Conservation (phyloP, 2,113 vertebrate species). For the Myiopsitta monachus region DNA sequence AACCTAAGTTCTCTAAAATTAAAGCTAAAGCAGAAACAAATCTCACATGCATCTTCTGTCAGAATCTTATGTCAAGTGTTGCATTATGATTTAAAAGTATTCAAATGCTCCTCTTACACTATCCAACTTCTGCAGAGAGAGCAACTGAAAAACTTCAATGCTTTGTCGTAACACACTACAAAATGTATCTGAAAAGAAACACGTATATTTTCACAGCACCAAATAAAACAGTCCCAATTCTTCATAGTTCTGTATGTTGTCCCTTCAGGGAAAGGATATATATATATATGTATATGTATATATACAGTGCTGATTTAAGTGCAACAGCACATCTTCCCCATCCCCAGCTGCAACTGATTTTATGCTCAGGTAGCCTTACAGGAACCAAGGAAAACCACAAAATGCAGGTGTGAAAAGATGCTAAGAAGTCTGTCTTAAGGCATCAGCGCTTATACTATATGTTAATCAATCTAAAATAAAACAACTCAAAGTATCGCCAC, state of each 20-base stretch:
- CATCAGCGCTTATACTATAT: not conserved
- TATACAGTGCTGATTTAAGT: constrained; percentile 78
- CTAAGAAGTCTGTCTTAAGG: constrained; percentile 60
- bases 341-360: constrained; percentile 67
- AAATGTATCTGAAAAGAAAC: constrained; percentile 64
- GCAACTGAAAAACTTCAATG: constrained; percentile 66
- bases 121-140: constrained; percentile 61
- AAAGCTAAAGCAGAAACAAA: constrained; percentile 63
- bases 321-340: constrained; percentile 75
- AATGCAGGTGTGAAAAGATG: constrained; percentile 65
- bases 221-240: constrained; percentile 66
- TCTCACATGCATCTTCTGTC: constrained; percentile 58
- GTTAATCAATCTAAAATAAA: not conserved
- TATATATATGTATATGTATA: not conserved
- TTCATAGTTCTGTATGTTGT: constrained; percentile 73
- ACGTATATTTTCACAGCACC: constrained; percentile 48
- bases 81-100: constrained; percentile 59
- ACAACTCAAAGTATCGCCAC: not conserved
- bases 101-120: constrained; percentile 64
- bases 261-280: constrained; percentile 47
- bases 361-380: constrained; percentile 78
- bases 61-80: constrained; percentile 55
- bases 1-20: constrained; percentile 70
- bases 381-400: constrained; percentile 69
- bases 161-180: constrained; percentile 47